phyloP scores from a whole-genome alignment of 2,113 vertebrate genomes.

The Plectropomus leopardus region DNA sequence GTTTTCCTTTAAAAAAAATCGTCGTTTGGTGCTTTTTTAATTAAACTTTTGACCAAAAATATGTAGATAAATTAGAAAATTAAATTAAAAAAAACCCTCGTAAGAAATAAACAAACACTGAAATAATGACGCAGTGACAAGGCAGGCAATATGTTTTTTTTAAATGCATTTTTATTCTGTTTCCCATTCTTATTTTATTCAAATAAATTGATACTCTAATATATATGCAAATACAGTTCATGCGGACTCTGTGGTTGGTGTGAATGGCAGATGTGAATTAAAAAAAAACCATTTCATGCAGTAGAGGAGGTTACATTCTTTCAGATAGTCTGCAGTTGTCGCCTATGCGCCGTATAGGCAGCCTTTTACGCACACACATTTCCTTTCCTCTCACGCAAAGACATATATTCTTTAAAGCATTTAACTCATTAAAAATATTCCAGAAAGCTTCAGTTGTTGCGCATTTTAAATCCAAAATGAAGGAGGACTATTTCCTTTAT shows the following conservation, averaged over 20 bases:
- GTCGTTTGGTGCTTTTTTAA: not conserved
- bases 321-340: constrained; percentile 53
- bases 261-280: constrained; percentile 1
- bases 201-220: not conserved
- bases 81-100: not conserved
- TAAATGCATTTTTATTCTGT: not conserved
- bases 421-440: not conserved
- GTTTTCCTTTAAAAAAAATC: no score
- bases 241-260: not conserved
- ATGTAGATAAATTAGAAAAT: not conserved
- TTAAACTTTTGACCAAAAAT: no score
- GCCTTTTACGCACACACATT: constrained; percentile 12
- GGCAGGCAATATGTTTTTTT: not conserved
- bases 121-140: not conserved
- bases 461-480: not conserved
- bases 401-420: not conserved
- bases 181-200: not conserved
- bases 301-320: constrained; percentile 28
- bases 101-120: not conserved
- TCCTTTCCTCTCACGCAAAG: constrained; percentile 21
- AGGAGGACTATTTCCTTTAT: not conserved
- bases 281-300: not conserved
- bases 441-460: not conserved
- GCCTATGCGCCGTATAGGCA: constrained; percentile 57
- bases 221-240: not conserved